phyloP scores from a whole-genome alignment of 2,113 vertebrate species.

The Gasterosteus aculeatus region DNA sequence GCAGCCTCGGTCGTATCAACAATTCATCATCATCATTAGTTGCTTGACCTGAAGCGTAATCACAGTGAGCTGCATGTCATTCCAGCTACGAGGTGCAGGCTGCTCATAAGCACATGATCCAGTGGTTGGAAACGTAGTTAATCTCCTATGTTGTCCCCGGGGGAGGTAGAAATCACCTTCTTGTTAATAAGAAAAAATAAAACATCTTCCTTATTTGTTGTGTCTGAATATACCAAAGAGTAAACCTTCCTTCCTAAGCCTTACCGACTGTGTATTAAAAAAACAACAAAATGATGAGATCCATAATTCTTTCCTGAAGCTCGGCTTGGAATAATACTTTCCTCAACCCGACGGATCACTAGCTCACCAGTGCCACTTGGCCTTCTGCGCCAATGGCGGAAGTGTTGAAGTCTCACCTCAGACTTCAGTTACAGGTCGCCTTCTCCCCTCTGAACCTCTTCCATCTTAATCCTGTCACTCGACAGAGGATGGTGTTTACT shows the following conservation, averaged over 20 bases:
- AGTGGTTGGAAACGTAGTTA: background rate
- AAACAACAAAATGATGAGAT: background rate
- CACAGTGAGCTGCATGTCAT: background rate
- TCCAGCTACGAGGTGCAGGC: background rate
- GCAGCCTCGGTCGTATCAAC: slow-evolving; percentile 11
- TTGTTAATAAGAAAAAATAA: background rate
- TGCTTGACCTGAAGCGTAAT: slow-evolving; percentile 12
- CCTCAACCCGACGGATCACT: slow-evolving; percentile 25
- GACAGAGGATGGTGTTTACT: slow-evolving; percentile 1
- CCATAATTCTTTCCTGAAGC: slow-evolving; percentile 22
- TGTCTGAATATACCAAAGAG: background rate
- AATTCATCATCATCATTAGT: slow-evolving; percentile 18
- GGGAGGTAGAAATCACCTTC: background rate
- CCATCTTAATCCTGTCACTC: slow-evolving; percentile 49
- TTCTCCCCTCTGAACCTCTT: background rate
- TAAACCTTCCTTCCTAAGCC: background rate
- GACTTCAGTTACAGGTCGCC: slow-evolving; percentile 25
- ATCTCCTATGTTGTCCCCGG: slow-evolving; percentile 3
- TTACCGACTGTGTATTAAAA: slow-evolving; percentile 5
- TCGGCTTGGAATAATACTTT: slow-evolving; percentile 27
- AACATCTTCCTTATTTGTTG: background rate
- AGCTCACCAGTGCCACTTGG: slow-evolving; percentile 40
- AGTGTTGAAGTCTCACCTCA: slow-evolving; percentile 56
- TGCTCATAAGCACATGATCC: background rate
- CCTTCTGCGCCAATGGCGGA: slow-evolving; percentile 51